Evolutionary conservation across 2,113 vertebrate species (phyloP).

Genomic region (Myiopsitta monachus): DNA sequence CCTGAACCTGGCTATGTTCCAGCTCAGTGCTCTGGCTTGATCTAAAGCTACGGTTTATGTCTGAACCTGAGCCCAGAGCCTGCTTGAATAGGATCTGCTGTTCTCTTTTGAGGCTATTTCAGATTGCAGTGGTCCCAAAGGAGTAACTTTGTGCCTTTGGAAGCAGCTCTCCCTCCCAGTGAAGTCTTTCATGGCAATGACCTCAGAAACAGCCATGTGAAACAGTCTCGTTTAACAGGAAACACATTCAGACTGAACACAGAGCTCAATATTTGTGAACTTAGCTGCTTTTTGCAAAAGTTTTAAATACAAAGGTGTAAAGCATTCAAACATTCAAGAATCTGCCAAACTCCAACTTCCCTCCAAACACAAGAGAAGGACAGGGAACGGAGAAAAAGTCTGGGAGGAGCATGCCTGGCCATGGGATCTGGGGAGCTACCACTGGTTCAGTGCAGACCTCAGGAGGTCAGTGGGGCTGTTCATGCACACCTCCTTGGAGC

Average conservation of each 20-base stretch:
- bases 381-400: background rate
- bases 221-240: background rate
- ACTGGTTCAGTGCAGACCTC: background rate
- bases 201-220: background rate
- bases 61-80: slow-evolving; percentile 5
- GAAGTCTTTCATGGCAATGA: background rate
- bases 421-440: background rate
- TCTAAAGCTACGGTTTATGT: background rate
- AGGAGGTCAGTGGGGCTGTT: background rate
- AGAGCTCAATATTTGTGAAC: background rate
- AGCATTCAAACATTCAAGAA: background rate
- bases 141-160: background rate
- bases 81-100: background rate
- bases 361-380: background rate
- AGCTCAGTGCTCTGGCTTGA: background rate
- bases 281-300: background rate
- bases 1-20: background rate
- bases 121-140: background rate
- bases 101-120: slow-evolving; percentile 4
- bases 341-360: background rate
- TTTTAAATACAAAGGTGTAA: background rate
- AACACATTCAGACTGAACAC: background rate
- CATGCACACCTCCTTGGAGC: background rate
- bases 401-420: background rate
- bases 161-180: background rate